Evolutionary conservation across 2,888 invertebrate species (phyloP).

Genomic region (Gari tellinella): DNA sequence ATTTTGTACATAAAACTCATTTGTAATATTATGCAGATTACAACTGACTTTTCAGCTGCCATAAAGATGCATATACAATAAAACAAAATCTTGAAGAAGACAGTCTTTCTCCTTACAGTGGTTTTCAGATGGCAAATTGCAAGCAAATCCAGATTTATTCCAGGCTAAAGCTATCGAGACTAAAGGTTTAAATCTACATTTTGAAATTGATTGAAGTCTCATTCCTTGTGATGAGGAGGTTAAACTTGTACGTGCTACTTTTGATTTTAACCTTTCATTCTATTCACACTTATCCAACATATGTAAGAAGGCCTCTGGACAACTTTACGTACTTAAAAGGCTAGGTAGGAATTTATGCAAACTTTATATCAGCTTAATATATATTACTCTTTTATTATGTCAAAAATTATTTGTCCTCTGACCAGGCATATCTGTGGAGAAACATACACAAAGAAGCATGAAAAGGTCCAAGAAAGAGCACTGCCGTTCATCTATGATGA

Average conservation of each 20-base stretch:
- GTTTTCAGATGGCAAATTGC: slow-evolving; percentile 28
- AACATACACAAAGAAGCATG: too few relatives aligned
- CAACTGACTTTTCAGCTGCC: slow-evolving; percentile 19
- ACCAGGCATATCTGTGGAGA: too few relatives aligned
- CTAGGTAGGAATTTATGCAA: too few relatives aligned
- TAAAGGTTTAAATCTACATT: slow-evolving; percentile 11
- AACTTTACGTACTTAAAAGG: too few relatives aligned
- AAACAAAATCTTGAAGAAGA: slow-evolving; percentile 1
- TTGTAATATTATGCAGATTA: slow-evolving; percentile 44
- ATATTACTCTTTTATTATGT: too few relatives aligned
- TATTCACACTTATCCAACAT: slow-evolving; percentile 19
- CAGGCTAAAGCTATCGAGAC: slow-evolving; percentile 30
- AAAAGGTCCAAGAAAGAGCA: too few relatives aligned
- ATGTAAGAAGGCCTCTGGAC: slow-evolving; percentile 7
- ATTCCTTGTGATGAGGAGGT: slow-evolving; percentile 27
- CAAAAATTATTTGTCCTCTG: too few relatives aligned
- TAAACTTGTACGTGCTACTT: slow-evolving; percentile 19
- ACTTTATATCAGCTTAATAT: too few relatives aligned
- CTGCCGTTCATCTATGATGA: too few relatives aligned
- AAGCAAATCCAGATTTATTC: slow-evolving; percentile 35
- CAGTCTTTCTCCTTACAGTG: slow-evolving; percentile 21
- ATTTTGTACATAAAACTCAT: too few relatives aligned
- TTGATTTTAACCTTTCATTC: slow-evolving; percentile 29
- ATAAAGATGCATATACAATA: background rate
- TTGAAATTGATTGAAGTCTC: slow-evolving; percentile 17